Percentiles rank a stretch among this genome's conserved stretches.
phyloP scores from a whole-genome alignment of 2,797 vertebrate species.

The Trachops cirrhosus region DNA sequence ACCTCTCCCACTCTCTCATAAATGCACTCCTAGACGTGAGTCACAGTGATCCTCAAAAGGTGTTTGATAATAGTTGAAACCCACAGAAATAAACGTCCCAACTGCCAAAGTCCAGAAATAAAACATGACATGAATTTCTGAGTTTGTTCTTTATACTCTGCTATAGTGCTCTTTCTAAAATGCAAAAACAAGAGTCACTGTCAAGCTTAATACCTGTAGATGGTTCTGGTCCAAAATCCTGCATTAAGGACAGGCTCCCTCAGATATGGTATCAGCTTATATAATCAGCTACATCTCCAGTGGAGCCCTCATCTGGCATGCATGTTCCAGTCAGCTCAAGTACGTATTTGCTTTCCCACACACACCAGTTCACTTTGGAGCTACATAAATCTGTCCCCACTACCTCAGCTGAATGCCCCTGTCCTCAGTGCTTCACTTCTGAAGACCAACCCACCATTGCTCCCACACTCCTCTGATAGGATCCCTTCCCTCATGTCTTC shows the following conservation, averaged over 20 bases:
- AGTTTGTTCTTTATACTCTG: neutral
- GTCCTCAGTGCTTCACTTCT: neutral
- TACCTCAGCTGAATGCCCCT: neutral
- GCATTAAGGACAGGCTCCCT: neutral
- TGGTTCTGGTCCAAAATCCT: neutral
- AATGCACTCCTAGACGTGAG: neutral
- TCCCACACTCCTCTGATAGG: neutral
- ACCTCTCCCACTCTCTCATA: neutral
- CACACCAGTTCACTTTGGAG: neutral
- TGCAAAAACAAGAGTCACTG: neutral
- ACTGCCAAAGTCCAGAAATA: slow-evolving; percentile 21
- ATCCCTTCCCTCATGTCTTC: neutral
- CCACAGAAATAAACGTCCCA: slow-evolving; percentile 29
- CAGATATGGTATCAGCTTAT: neutral
- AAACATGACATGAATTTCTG: neutral
- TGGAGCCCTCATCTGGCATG: neutral
- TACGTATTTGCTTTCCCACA: neutral
- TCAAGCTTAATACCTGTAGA: neutral
- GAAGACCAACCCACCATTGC: neutral
- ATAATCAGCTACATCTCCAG: neutral
- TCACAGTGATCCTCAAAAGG: neutral
- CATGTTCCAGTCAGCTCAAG: neutral
- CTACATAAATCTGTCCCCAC: neutral
- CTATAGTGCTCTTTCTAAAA: neutral
- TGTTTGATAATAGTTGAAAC: slow-evolving; percentile 13